Evolutionary conservation across 2,888 invertebrate genomes (phyloP), one percentile per base, ranked within the genome.

Genomic region (Drosophila stalkeri): DNA sequence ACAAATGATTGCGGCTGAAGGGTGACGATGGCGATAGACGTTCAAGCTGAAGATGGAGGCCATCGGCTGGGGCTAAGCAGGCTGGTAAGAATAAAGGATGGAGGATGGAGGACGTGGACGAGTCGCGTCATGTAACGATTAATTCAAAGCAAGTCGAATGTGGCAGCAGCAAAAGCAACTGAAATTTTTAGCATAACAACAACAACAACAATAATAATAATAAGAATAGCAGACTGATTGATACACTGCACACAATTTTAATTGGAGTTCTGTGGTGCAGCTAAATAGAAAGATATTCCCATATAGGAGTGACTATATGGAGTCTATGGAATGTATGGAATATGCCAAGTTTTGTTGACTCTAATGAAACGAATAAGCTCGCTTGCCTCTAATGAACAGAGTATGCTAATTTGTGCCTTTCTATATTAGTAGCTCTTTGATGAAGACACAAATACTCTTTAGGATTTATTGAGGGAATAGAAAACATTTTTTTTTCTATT

Each of bases 51-150:
- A 7, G 71, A 20, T 44, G 55, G 41, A 33, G 55, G 51, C 18
- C 18, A 33, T 23, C 12, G 33, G 6, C 18, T 54, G 60, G 43
- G 9, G 39, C 16, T 27, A 37, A 9, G n/a, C 6, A 9, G 33
- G 37, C 5, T 14, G 46, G 23, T 35, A 23, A 41, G 14, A 44
- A 49, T 37, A 46, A 18, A 23, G 37, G 16, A 37, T 9, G 52
- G 47, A 46, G 52, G 47, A 46, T 41, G 46, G 33, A 23, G 52
- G 20, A 54, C 16, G 37, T 57, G 49, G 63, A 14, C 27, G 27
- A 68, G 72, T 66, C 79, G 63, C 78, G 72, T 75, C 76, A 79
- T 75, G 67, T 79, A 65, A 68, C 72, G 79, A 79, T 78, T 79
- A 72, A 78, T 75, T 68, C 72, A 68, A 76, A 35, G 72, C 67